Conservation (phyloP, 64 coral and sea anemone genomes). For the Dendronephthya gigantea region DNA sequence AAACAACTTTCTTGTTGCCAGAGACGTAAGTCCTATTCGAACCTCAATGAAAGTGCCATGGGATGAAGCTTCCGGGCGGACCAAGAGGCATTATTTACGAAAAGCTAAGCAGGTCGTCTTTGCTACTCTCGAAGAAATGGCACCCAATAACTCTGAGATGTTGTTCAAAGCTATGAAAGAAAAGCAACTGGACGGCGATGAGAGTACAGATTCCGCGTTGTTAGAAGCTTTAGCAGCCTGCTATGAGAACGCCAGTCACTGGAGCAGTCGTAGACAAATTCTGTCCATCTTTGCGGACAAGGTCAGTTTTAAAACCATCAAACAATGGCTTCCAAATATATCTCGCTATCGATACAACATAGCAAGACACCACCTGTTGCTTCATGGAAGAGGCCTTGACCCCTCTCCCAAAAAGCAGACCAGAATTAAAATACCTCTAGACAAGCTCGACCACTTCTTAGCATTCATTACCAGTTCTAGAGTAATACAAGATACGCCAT, state of each 20-base stretch:
- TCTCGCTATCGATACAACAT: not conserved
- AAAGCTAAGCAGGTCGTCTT: not conserved
- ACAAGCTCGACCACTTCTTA: not conserved
- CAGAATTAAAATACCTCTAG: not conserved
- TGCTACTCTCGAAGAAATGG: too few species aligned
- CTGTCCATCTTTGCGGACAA: not conserved
- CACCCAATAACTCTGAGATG: too few species aligned
- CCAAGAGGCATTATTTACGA: not conserved
- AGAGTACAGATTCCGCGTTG: not conserved
- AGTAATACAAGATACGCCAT: not conserved
- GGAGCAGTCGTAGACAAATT: not conserved
- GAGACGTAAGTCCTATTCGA: not conserved
- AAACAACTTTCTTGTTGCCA: not conserved
- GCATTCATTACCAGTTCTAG: not conserved
- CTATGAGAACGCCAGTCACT: not conserved
- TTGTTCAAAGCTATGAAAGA: too few species aligned
- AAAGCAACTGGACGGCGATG: not conserved
- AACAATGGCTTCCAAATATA: not conserved
- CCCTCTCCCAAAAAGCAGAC: not conserved
- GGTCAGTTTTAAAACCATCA: not conserved
- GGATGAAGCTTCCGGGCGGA: not conserved
- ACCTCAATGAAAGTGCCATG: not conserved
- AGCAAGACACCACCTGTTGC: not conserved
- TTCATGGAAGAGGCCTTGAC: not conserved
- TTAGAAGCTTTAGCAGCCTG: not conserved